Evolutionary conservation across 2,888 invertebrate genomes (phyloP), one percentile per base, ranked within the genome.

Genomic region (Drosophila rubida): DNA sequence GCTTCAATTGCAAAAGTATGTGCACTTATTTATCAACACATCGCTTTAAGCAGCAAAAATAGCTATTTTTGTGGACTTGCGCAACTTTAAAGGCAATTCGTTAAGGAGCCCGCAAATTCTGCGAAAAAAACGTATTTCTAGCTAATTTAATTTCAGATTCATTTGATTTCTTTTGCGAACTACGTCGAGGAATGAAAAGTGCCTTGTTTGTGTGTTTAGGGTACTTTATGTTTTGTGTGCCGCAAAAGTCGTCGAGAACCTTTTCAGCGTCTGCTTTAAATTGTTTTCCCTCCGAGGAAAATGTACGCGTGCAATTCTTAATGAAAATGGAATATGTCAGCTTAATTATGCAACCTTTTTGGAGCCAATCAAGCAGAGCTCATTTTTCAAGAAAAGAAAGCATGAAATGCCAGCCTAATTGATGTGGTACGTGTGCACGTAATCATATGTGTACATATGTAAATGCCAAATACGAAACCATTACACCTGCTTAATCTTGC

Each of bases 401-500:
- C n/a, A 16, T 7, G n/a, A 48, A 46, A 42, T 13, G 30, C 19
- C 45, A 54, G 30, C 44, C 44, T 45, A 70, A 61, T 44, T 61
- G 23, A 32, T 41, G 45, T n/a, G 32, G n/a, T 5, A 5, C n/a
- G 11, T n/a, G n/a, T n/a, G n/a, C n/a, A n/a, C n/a, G 7, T 25
- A 25, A 25, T 25, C 25, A 30, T 14, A n/a, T n/a, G n/a, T n/a
- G n/a, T n/a, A 7, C 35, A 37, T n/a, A 11, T n/a, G 32, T 32
- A 19, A 57, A 42, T 30, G 11, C 7, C 13, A 39, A 27, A 49
- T 13, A 30, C n/a, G 9, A 22, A 27, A 13, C 42, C 27, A 13
- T 39, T 42, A 58, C 14, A 27, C 23, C 4, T n/a, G 23, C 30
- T 49, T 55, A 63, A 59, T 39, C 30, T 55, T 44, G 41, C 84